phyloP scores from a whole-genome alignment of 2,888 invertebrate species.

The Tipula lateralis region DNA sequence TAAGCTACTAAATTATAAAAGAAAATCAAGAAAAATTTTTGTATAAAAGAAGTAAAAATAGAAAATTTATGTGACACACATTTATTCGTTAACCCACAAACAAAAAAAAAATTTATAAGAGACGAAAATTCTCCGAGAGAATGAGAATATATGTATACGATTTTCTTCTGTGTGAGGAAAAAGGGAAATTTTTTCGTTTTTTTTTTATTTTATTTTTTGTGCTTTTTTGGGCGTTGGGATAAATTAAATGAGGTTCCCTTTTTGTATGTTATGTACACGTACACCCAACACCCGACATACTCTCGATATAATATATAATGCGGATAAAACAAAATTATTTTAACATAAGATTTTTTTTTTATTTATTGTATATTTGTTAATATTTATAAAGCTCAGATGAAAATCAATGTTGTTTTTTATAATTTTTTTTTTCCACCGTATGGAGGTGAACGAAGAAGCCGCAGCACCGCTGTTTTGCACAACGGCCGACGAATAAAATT shows the following conservation, averaged over 20 bases:
- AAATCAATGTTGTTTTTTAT: not conserved
- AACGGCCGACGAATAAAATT: not conserved
- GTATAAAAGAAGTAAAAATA: constrained; percentile 27
- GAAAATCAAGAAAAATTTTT: not conserved
- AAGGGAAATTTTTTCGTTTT: constrained; percentile 5
- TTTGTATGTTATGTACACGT: not conserved
- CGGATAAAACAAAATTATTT: constrained; percentile 29
- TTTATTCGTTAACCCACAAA: constrained; percentile 28
- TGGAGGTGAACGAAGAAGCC: not conserved
- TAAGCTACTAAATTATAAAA: constrained; percentile 19
- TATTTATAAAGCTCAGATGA: not conserved
- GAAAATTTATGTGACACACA: constrained; percentile 28
- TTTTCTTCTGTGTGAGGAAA: no score
- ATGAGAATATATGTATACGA: not conserved
- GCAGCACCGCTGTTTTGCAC: not conserved
- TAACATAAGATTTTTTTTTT: constrained; percentile 2
- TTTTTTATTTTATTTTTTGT: not conserved
- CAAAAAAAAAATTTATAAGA: not conserved
- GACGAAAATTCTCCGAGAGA: constrained; percentile 5
- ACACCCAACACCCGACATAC: not conserved
- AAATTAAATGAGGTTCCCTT: not conserved
- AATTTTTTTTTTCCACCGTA: not conserved
- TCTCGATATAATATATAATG: constrained; percentile 27
- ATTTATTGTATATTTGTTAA: not conserved
- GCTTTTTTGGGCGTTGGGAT: constrained; percentile 25